Base-by-base conservation (phyloP, 2,113 vertebrate genomes). In the Syngnathoides biaculeatus region DNA sequence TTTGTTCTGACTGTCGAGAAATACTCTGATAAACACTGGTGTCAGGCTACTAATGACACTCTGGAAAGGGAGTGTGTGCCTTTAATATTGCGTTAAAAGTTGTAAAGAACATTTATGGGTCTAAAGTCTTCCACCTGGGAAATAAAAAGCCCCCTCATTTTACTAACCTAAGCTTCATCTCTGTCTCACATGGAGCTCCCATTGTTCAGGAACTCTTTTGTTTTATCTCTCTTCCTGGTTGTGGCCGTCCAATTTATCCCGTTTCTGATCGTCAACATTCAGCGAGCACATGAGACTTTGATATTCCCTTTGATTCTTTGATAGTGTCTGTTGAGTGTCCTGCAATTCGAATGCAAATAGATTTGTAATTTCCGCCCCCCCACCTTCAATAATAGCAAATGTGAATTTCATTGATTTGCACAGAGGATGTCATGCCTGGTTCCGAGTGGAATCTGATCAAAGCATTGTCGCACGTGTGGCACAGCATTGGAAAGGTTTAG, bases 371-470 rank as follows among this genome's bases (percentile, higher is more conserved):
- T 81, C 64, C 19, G 9, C 38, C 0, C 20, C 45, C 6, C 15
- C 17, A 14, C 45, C 12, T 20, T 17, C 27, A 17, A 38, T 19
- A 65, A 50, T 64, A 64, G 22, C 3, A 73, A 69, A 73, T 30
- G 67, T 71, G 63, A 39, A 57, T 62, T 62, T 64, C 47, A 76
- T 80, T 80, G 48, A 83, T 85, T 81, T 76, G 64, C 8, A 14
- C 22, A 53, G 47, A 15, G 63, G 35, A n/a, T 68, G 58, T 65
- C 63, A 20, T 59, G 52, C 56, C 59, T 78, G 75, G 70, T 74
- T 85, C 65, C 81, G 81, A 82, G 76, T 79, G 59, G 72, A 72
- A 79, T 77, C 24, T 70, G 79, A 84, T 86, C 71, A 85, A 82
- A 82, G 75, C 70, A 26, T 30, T 26, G 8, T 30, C 14, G 58